Base-by-base conservation (phyloP, 35 echinoderm and acorn worm genomes). In the Heliocidaris erythrogramma region DNA sequence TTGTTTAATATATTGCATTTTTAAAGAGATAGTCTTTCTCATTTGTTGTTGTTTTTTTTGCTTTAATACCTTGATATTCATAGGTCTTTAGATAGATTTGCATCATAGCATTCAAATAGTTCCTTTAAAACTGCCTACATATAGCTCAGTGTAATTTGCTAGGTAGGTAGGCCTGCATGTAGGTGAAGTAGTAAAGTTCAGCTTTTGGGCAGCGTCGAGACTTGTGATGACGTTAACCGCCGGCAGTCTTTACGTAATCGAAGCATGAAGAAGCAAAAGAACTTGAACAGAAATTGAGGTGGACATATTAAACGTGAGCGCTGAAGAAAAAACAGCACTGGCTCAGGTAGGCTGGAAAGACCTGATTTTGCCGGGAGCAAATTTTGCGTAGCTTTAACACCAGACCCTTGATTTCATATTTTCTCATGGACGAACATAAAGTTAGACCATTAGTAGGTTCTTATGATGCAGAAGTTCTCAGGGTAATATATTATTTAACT, bases 231-330 rank as follows among this genome's bases (percentile, higher is more conserved):
- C 65, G 65, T 78, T 78, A 17, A 78, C 21, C 65, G 65, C 65
- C 65, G n/a, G 65, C 65, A 78, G 65, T 78, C 65, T 78, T 78
- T 78, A 78, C 65, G 65, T 78, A 78, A 78, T 78, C 65, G 21
- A 78, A 78, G 65, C 65, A 78, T 78, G 65, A 78, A 78, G 27
- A 78, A n/a, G 65, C 18, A 78, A 78, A 78, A 78, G 65, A 24
- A 78, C 65, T 78, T 78, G 24, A 78, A 78, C 65, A 78, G 65
- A 78, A 78, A 78, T 78, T n/a, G 65, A n/a, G 65, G 65, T 78
- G n/a, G 65, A 78, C 18, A 27, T 78, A 78, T 78, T 78, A 78
- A 78, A 78, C 65, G 18, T 18, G 65, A 78, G 65, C 27, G 65
- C 65, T 18, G 8, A 78, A 78, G 65, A 78, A 78, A 78, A 78